Conservation (phyloP, 2,797 vertebrate genomes). For the Platalea minor region DNA sequence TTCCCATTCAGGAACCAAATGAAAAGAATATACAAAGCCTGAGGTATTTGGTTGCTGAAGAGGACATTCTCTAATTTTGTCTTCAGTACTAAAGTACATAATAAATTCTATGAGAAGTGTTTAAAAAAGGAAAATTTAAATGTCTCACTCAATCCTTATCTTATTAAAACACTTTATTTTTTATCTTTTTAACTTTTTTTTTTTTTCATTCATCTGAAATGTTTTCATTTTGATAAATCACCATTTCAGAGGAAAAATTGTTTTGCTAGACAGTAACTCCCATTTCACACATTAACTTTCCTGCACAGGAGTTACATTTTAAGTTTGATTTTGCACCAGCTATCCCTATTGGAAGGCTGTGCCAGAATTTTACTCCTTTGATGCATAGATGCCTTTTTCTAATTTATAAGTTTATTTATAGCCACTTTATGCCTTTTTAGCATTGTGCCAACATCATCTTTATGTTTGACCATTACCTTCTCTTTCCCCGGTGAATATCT, state of each 20-base stretch:
- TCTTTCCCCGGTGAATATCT: background rate
- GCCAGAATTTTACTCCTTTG: background rate
- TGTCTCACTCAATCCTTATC: background rate
- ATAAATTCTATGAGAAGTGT: background rate
- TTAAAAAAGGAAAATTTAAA: background rate
- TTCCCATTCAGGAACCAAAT: background rate
- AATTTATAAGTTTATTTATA: background rate
- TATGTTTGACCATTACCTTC: background rate
- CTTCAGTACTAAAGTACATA: background rate
- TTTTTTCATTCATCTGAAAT: background rate
- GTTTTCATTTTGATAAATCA: background rate
- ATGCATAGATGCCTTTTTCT: background rate
- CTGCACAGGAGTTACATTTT: background rate
- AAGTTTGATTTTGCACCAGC: background rate
- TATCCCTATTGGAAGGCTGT: background rate
- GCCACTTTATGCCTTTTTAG: background rate
- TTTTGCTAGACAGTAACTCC: background rate
- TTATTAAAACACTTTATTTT: background rate
- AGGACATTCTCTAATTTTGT: background rate
- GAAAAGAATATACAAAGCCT: background rate
- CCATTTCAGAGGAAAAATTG: background rate
- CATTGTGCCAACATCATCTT: background rate
- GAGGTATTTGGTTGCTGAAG: background rate
- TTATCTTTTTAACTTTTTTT: background rate
- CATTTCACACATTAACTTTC: background rate